Conservation (phyloP, 2,888 invertebrate species). For the Mythimna vitellina region DNA sequence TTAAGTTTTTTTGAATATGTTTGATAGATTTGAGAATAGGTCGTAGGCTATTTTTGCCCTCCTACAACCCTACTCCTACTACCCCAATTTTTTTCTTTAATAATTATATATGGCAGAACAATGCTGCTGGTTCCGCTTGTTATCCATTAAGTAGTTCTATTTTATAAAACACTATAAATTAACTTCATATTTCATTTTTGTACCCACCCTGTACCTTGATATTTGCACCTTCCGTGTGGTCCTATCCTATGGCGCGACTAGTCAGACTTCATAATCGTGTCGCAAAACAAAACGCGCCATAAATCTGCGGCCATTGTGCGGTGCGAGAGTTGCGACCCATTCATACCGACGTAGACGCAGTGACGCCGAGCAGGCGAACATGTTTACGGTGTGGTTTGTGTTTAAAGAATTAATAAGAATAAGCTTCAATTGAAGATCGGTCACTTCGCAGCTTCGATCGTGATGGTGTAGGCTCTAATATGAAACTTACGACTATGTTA, state of each 20-base stretch:
- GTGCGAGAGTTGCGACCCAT: slow-evolving; percentile 63
- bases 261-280: slow-evolving; percentile 73
- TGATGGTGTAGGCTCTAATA: no score
- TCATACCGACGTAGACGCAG: slow-evolving; percentile 72
- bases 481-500: no score
- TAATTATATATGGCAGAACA: no score
- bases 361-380: slow-evolving; percentile 61
- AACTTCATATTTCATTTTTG: neutral
- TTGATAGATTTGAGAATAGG: no score
- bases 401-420: neutral
- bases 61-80: no score
- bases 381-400: slow-evolving; percentile 4
- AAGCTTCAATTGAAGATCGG: neutral
- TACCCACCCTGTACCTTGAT: slow-evolving; percentile 70
- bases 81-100: no score
- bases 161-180: neutral
- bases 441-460: neutral
- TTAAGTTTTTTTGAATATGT: no score
- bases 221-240: slow-evolving; percentile 84
- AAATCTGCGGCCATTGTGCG: slow-evolving; percentile 80
- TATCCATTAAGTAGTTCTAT: neutral
- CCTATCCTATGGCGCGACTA: slow-evolving; percentile 70
- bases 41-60: no score
- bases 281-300: slow-evolving; percentile 84
- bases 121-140: no score